phyloP scores from a whole-genome alignment of 2,888 invertebrate species.

The Dermolepida albohirtum region DNA sequence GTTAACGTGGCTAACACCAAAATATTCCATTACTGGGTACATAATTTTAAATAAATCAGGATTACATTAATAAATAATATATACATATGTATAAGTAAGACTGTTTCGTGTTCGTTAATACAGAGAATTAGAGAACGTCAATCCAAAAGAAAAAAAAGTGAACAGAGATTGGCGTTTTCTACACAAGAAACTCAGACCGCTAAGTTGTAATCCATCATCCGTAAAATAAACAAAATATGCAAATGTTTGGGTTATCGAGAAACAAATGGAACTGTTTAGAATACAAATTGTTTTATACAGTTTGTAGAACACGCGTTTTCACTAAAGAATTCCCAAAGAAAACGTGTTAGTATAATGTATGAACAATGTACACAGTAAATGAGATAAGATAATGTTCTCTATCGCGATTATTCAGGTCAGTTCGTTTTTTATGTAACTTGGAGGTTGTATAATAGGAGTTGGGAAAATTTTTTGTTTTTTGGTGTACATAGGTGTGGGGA shows the following conservation, averaged over 20 bases:
- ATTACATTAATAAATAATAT: no score
- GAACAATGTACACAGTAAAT: background rate
- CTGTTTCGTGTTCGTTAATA: no score
- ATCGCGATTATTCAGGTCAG: constrained; percentile 19
- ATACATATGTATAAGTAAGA: no score
- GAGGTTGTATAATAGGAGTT: no score
- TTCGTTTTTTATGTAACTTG: background rate
- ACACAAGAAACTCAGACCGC: background rate
- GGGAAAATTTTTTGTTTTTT: no score
- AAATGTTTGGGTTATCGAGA: constrained; percentile 18
- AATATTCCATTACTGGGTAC: no score
- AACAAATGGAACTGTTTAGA: constrained; percentile 24
- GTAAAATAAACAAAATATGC: constrained; percentile 22
- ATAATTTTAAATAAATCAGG: no score
- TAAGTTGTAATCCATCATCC: constrained; percentile 24
- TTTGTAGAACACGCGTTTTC: constrained; percentile 19
- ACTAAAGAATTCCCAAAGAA: constrained; percentile 23
- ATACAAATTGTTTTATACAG: constrained; percentile 27
- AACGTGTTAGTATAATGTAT: constrained; percentile 17
- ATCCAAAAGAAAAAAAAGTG: no score
- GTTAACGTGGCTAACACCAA: no score
- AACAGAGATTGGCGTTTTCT: background rate
- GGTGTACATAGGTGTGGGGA: no score
- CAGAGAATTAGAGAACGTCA: no score
- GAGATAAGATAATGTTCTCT: constrained; percentile 13